Base-by-base conservation (phyloP, 2,797 vertebrate genomes). In the Antrozous pallidus region DNA sequence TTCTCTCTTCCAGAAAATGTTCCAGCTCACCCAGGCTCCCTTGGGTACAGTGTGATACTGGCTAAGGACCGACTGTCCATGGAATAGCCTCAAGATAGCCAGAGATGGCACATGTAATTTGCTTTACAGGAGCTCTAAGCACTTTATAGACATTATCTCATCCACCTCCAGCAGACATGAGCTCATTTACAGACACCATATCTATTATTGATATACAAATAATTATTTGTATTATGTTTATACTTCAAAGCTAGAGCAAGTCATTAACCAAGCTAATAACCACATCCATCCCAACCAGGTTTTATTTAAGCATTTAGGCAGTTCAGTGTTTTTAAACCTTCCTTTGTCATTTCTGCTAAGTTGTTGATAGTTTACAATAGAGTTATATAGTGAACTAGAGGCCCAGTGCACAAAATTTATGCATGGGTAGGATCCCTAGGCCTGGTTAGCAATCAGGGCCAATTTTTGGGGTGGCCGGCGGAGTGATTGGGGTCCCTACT, bases 141-240 rank as follows among this genome's bases (percentile, higher is more conserved):
- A 5, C 42, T 95, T 93, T 65, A 56, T 3, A 96, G 92, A 96
- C 93, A 95, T 96, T 88, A 96, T 79, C 79, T 97, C 94, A 96
- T 90, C 77, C 16, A 92, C 42, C 65, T 80, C 54, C 36, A 73
- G 61, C 36, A 97, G 88, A 95, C 85, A 82, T 94, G 86, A 96
- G 88, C 92, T 96, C 92, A 95, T 91, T 74, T 69, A 91, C 20
- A 40, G 82, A 91, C 38, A 81, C 75, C 71, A 3, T 92, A 71
- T 96, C 79, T 95, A 90, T 88, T 91, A 87, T n/a, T 85, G 63
- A 89, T 88, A 95, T n/a, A 77, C 47, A 82, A 28, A 67, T 74
- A 96, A 96, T 92, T 92, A 96, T 95, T 54, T 80, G 45, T 74
- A 91, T 74, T 82, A 26, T 86, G 31, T 63, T 91, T 94, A 78